phyloP scores from a whole-genome alignment of 2,888 invertebrate genomes.

The Embidobia sp. region DNA sequence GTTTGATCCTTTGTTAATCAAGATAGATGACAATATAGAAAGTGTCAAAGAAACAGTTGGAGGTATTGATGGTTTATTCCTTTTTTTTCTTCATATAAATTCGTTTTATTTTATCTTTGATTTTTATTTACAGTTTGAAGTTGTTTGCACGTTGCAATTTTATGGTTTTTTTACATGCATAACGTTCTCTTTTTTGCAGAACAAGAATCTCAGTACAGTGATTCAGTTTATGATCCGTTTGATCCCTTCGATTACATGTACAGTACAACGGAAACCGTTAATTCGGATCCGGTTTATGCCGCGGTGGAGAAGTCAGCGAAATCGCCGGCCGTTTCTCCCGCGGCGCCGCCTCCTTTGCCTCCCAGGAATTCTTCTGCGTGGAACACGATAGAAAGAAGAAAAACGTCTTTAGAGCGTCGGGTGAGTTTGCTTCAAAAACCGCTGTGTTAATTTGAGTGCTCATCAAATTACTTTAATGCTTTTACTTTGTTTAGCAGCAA shows the following conservation, averaged over 20 bases:
- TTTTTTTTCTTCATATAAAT: background rate
- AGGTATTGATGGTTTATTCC: constrained; percentile 52
- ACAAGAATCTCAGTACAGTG: constrained; percentile 84
- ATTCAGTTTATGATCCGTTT: constrained; percentile 88
- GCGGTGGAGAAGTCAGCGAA: constrained; percentile 85
- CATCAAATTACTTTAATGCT: too few species aligned
- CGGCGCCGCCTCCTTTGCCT: constrained; percentile 85
- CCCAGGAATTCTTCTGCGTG: constrained; percentile 83
- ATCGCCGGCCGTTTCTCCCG: constrained; percentile 82
- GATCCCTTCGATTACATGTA: constrained; percentile 91
- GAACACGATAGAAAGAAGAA: constrained; percentile 82
- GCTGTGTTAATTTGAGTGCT: too few species aligned
- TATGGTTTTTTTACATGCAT: background rate
- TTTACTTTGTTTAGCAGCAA: constrained; percentile 76
- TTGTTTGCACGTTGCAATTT: too few species aligned
- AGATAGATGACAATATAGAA: constrained; percentile 83
- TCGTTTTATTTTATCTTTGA: too few species aligned
- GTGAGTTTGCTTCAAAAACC: constrained; percentile 69
- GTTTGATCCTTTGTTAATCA: constrained; percentile 91
- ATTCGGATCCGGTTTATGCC: constrained; percentile 87
- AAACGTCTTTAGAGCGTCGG: constrained; percentile 79
- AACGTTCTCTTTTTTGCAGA: constrained; percentile 66
- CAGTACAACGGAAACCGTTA: constrained; percentile 85
- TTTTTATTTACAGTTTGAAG: too few species aligned
- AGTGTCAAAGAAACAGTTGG: constrained; percentile 61